Base-by-base conservation (phyloP, 2,888 invertebrate genomes). In the Drosophila macrospina region DNA sequence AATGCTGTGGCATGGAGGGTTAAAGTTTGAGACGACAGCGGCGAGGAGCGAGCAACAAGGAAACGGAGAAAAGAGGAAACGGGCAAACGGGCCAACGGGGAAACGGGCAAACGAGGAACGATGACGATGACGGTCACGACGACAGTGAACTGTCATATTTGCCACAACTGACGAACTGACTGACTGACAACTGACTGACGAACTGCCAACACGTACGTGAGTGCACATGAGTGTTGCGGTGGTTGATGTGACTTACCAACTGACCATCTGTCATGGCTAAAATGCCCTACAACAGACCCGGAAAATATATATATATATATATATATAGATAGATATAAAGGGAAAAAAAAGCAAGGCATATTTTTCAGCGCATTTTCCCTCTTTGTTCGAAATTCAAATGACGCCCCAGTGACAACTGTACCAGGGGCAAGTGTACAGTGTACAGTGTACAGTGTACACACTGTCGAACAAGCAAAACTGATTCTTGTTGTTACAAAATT, bases 181-280 rank as follows among this genome's bases (percentile, higher is more conserved):
- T 75, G 77, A 69, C 57, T 56, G 63, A 64, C 36, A 74, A 69
- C n/a, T 50, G 62, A 54, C 63, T 62, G 74, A 80, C 78, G 61
- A 77, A 74, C 74, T 69, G 80, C 47, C 78, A 65, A 60, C 76
- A 70, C 76, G 77, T 70, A 67, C 65, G 34, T 26, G 51, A 45
- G 60, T 68, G 54, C 54, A 37, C 48, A 48, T 62, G 74, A 42
- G 61, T 47, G 60, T 59, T 64, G 65, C 74, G 86, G 80, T 84
- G 86, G 80, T 80, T 82, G 87, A 82, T 82, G 70, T 81, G 87
- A 85, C 85, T 87, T 86, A 83, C 82, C 83, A 81, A 86, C 89
- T 90, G 90, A 90, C 90, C 90, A 90, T 90, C 90, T 90, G 90
- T 90, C 89, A 89, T 82, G 84, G 77, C 66, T 72, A 67, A 65